Evolutionary conservation across 2,113 vertebrate species (phyloP), one percentile per base, ranked within the genome.

Genomic region (Orientallactaga bullata): DNA sequence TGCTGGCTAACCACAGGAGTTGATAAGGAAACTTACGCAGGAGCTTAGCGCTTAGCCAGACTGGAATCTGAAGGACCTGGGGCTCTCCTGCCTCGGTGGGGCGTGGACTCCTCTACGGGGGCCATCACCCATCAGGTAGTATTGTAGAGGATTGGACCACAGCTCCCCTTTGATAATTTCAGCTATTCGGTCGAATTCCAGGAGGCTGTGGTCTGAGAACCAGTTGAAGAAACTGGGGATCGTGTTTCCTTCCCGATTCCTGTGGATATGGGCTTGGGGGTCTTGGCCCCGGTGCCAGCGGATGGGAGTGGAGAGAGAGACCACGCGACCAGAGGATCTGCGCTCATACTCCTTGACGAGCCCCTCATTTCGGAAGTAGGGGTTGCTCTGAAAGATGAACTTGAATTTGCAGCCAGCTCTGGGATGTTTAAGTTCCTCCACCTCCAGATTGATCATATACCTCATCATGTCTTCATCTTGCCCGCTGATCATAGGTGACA

Each of bases 361-460:
- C 92, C 99, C 98, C 95, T 98, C 99, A 93, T 99, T 99, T 97
- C 99, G 99, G 96, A 99, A 99, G 96, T 99, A 99, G 7, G 98
- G 98, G 94, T 99, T 99, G 91, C 98, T 96, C 84, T 98, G 98
- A 95, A 99, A 99, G 97, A 99, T 98, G 97, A 99, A 99, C 78
- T 98, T 98, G 95, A 98, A 99, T 95, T 99, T 98, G 97, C 98
- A 99, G 84, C 98, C 99, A 23, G 99, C 96, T 95, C 99, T 99
- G 65, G 98, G 97, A 78, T 98, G 99, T 76, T 99, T 99, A 91
- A 99, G 99, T 81, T 98, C 98, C 78, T 99, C 99, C 20, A 99
- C 98, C 98, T 99, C 99, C 61, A 99, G 97, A 87, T 99, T 99
- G n/a, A 98, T 99, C 99, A 99, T 99, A 97, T 99, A 99, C 93